phyloP scores from a whole-genome alignment of 2,888 invertebrate species.

The Lysandra coridon region DNA sequence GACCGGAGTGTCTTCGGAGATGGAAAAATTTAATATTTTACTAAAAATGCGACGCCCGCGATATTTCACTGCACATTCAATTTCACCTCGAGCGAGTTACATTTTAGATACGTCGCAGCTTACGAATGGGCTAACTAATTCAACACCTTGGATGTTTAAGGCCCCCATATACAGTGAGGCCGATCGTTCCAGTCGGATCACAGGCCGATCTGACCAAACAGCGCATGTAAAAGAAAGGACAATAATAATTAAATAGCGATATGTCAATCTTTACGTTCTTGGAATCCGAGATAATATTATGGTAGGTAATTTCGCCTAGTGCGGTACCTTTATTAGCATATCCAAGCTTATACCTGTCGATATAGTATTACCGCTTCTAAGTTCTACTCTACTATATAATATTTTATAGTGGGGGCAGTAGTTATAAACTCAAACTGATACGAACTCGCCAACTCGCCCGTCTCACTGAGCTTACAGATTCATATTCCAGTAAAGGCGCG shows the following conservation, averaged over 20 bases:
- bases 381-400: background rate
- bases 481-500: background rate
- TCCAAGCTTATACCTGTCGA: background rate
- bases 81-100: background rate
- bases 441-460: background rate
- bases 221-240: too few relatives aligned
- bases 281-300: too few relatives aligned
- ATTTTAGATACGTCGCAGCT: background rate
- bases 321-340: too few relatives aligned
- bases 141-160: background rate
- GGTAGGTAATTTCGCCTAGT: too few relatives aligned
- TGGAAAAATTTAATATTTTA: slow-evolving; percentile 29
- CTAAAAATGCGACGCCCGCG: slow-evolving; percentile 12
- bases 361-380: background rate
- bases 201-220: too few relatives aligned
- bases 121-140: background rate
- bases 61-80: slow-evolving; percentile 27
- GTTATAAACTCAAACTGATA: background rate
- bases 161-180: too few relatives aligned
- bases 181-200: too few relatives aligned
- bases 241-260: too few relatives aligned
- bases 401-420: background rate
- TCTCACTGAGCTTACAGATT: background rate
- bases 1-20: slow-evolving; percentile 7
- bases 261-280: too few relatives aligned